Base-by-base conservation (phyloP, 2,113 vertebrate species). In the Stegastes partitus region DNA sequence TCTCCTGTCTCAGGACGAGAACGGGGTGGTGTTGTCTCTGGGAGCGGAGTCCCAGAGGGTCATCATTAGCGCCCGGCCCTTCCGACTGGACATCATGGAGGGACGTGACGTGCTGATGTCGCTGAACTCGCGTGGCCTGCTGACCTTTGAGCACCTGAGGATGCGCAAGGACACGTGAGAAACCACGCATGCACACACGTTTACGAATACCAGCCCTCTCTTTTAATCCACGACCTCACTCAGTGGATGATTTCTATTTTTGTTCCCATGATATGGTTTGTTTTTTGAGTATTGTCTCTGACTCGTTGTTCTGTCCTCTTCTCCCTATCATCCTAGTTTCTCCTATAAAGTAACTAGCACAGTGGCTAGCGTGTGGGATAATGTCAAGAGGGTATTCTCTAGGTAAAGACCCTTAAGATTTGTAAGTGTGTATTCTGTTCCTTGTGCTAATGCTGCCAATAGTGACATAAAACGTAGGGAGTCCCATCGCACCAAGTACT, bases 341-440 rank as follows among this genome's bases (percentile, higher is more conserved):
- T 96, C 95, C 93, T 96, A 96, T 96, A 96, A 96, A 96, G 94
- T 98, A 96, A 96, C 96, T 96, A 94, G 94, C 95, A 96, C 96
- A 94, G 94, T 98, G 92, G 95, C 96, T 96, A 97, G 96, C 95
- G 93, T 97, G 92, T 98, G 97, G 97, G 94, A 96, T 96, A 97
- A 95, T 93, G 93, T 98, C 96, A 97, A 96, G 96, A 96, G 89
- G 94, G 84, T 97, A 93, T 97, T 98, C 95, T 95, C 95, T 97
- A 98, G 97, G 97, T 98, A 98, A 98, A 95, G 93, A 90, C 88
- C 84, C 89, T 92, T 89, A 93, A 92, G 85, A 89, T 88, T 88
- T 90, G 86, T 89, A 56, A 84, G 79, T 92, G 90, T 93, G 87
- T 92, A 89, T 90, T 88, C 82, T 92, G 88, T 92, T 86, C 84